Evolutionary conservation across 2,113 vertebrate genomes (phyloP), one percentile per base, ranked within the genome.

Genomic region (Psettodes erumei): DNA sequence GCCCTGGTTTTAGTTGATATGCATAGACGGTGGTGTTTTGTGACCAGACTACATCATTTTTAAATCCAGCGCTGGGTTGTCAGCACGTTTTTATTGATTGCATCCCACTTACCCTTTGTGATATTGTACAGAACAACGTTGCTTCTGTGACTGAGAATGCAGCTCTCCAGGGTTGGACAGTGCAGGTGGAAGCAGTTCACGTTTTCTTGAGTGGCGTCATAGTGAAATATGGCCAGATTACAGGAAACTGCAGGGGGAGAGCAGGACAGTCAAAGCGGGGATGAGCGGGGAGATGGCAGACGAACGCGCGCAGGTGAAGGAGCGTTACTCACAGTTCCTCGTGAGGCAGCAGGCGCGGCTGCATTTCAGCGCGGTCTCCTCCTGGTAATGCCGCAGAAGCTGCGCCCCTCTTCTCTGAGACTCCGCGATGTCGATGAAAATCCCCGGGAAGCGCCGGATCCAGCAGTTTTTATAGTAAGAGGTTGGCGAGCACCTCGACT

Each of bases 201-300:
- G 0, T 79, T 94, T 69, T 93, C 91, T 18, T 94, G 90, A 53
- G 90, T 71, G 15, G 90, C 86, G 30, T 95, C 94, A 1, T 93
- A 93, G 87, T 96, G 96, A 93, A 97, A 99, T 80, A 98, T 93
- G 19, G 98, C 98, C 90, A 97, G 47, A 69, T 97, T 98, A 86
- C 98, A 99, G 87, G 96, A 96, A 62, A 93, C 97, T 99, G 56
- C 0, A n/a, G 54, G 33, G 75, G 50, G 65, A 64, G 40, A 40
- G 33, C 43, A 58, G 42, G 42, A 27, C 12, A 23, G 21, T 38
- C 5, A 40, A 4, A 1, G 37, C 11, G 45, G 45, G 11, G n/a
- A 40, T 7, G 38, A 11, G 38, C 38, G 12, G 50, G n/a, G n/a
- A n/a, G n/a, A n/a, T n/a, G n/a, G n/a, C n/a, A n/a, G n/a, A n/a